Evolutionary conservation across 2,888 invertebrate genomes (phyloP).

Genomic region (Nycteola revayana): DNA sequence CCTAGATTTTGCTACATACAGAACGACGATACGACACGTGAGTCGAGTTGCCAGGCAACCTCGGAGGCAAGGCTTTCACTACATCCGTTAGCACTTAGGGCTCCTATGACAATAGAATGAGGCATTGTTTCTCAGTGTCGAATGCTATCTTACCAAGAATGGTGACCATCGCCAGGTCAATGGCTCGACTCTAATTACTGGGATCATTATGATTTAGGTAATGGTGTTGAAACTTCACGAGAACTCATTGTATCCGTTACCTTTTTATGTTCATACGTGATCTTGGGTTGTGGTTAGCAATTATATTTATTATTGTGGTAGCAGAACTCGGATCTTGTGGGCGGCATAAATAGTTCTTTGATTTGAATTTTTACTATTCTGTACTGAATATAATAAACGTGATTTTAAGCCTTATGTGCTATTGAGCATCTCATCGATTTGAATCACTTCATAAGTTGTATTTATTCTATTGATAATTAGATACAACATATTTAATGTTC

Average conservation of each 20-base stretch:
- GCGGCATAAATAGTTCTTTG: too few relatives aligned
- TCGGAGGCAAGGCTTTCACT: slow-evolving; percentile 27
- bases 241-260: slow-evolving; percentile 29
- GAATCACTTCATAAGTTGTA: too few relatives aligned
- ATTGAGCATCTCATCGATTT: too few relatives aligned
- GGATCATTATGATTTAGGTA: slow-evolving; percentile 49
- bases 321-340: background rate
- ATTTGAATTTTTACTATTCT: too few relatives aligned
- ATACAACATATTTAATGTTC: too few relatives aligned
- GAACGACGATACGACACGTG: slow-evolving; percentile 16
- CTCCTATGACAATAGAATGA: slow-evolving; percentile 42
- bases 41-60: slow-evolving; percentile 20
- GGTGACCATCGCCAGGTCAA: slow-evolving; percentile 26
- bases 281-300: slow-evolving; percentile 16
- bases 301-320: slow-evolving; percentile 5
- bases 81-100: slow-evolving; percentile 22
- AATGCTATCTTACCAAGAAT: slow-evolving; percentile 34
- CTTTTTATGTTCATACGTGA: slow-evolving; percentile 29
- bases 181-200: slow-evolving; percentile 41
- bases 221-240: slow-evolving; percentile 26
- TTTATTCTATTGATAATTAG: too few relatives aligned
- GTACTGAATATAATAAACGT: too few relatives aligned
- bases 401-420: too few relatives aligned
- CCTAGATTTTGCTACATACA: slow-evolving; percentile 5
- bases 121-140: slow-evolving; percentile 43